Conservation (phyloP, 2,797 vertebrate species). For the Pangasius krempfi region DNA sequence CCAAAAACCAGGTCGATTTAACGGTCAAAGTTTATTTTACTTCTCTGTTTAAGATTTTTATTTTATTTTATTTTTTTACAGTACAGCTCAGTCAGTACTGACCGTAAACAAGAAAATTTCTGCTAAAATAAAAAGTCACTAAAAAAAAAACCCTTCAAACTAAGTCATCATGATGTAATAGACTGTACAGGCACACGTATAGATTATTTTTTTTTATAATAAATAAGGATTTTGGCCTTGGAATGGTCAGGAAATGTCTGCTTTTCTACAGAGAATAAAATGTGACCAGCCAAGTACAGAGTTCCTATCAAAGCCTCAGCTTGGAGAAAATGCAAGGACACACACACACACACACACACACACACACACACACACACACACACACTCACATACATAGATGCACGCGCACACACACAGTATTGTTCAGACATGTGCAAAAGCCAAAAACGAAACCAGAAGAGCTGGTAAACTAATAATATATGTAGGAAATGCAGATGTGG, state of each 20-base stretch:
- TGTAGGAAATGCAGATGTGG: constrained; percentile 73
- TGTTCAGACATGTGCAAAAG: constrained; percentile 65
- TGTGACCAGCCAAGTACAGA: constrained; percentile 30
- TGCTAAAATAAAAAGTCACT: constrained; percentile 68
- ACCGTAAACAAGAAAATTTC: constrained; percentile 66
- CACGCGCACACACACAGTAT: constrained; percentile 33
- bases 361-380: neutral
- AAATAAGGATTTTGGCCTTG: constrained; percentile 78
- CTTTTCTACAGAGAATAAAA: constrained; percentile 48
- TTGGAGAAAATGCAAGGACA: constrained; percentile 50
- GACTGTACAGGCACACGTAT: constrained; percentile 82
- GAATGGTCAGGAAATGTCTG: constrained; percentile 63
- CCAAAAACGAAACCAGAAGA: constrained; percentile 52
- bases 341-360: constrained; percentile 26
- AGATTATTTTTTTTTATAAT: constrained; percentile 75
- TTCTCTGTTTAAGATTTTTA: constrained; percentile 17
- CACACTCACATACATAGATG: neutral
- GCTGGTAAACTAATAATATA: constrained; percentile 60
- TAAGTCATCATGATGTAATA: constrained; percentile 74
- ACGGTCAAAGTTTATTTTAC: constrained; percentile 51
- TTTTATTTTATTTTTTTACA: constrained; percentile 52
- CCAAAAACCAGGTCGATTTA: constrained; percentile 39
- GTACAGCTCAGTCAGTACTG: constrained; percentile 70
- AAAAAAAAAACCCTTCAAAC: constrained; percentile 73
- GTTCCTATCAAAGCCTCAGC: constrained; percentile 59